Evolutionary conservation across 2,113 vertebrate genomes (phyloP).

Genomic region (Merops nubicus): DNA sequence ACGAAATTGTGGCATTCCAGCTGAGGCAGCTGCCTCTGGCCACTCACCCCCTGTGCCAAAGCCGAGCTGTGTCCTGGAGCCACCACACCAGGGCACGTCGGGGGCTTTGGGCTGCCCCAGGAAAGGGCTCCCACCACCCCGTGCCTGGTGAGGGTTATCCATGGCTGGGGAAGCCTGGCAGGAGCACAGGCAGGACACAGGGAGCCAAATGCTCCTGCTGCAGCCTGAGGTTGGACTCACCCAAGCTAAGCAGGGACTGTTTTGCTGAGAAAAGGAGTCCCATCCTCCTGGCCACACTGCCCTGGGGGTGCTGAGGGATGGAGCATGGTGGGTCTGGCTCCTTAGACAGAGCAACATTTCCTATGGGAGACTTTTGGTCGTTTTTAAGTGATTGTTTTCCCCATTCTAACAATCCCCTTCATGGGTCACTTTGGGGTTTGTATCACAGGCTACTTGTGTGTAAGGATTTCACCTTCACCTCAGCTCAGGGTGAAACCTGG

Average conservation of each 20-base stretch:
- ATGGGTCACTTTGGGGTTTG: background rate
- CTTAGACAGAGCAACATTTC: background rate
- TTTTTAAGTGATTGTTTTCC: background rate
- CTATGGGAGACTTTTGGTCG: background rate
- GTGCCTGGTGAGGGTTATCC: no score
- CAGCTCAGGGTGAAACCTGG: background rate
- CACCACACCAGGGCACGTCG: fast-evolving
- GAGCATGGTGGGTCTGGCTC: background rate
- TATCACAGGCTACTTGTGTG: background rate
- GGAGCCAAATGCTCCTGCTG: background rate
- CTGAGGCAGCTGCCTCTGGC: background rate
- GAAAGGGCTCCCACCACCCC: fast-evolving
- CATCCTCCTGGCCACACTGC: fast-evolving
- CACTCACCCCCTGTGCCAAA: background rate
- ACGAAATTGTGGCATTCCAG: fast-evolving
- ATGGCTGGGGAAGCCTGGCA: background rate
- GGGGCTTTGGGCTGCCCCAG: background rate
- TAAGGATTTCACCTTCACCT: background rate
- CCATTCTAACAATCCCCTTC: no score
- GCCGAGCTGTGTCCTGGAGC: no score
- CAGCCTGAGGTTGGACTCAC: background rate
- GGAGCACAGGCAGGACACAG: background rate
- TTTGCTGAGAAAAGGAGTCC: background rate
- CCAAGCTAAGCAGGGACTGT: fast-evolving
- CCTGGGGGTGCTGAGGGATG: background rate